These are phyloP conservation scores for Coptotermes formosanus DNA, from an alignment of 1,140 invertebrate species.

Conservation along the genomic window DNA sequence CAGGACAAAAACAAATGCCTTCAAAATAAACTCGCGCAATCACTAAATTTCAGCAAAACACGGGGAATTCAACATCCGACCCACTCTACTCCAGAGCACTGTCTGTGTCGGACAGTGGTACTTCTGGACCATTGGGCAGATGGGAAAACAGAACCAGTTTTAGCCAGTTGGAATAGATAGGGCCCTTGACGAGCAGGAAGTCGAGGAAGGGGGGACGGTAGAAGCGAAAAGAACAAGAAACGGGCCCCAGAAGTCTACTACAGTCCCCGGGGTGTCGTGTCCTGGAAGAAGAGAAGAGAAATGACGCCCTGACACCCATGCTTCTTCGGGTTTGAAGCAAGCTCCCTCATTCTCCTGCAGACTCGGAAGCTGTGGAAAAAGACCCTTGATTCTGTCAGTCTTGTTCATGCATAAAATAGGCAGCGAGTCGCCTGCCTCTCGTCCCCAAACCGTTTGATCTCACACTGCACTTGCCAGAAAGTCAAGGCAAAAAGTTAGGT, in stretches of 20 bases:
- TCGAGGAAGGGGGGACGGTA: neutral
- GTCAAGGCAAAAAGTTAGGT: neutral
- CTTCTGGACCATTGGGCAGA: conserved; percentile 4
- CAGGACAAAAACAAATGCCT: neutral
- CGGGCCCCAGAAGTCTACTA: neutral
- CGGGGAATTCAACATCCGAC: neutral
- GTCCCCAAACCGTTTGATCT: neutral
- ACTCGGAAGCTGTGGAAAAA: neutral
- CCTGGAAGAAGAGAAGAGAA: conserved; percentile 1
- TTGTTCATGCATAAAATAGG: conserved; percentile 9
- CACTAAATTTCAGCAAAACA: neutral
- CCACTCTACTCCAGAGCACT: neutral
- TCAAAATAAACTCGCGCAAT: neutral
- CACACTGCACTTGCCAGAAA: neutral
- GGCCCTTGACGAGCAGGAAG: neutral
- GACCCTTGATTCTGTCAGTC: neutral
- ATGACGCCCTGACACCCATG: neutral
- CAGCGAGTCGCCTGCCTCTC: neutral
- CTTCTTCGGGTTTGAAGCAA: neutral
- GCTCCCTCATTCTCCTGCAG: neutral
- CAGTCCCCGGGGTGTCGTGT: neutral
- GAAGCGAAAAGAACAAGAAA: neutral
- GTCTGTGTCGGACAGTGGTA: neutral
- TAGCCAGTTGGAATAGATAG: neutral
- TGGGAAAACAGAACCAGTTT: neutral